phyloP scores from a whole-genome alignment of 2,888 invertebrate genomes.

The Papilio elwesi region DNA sequence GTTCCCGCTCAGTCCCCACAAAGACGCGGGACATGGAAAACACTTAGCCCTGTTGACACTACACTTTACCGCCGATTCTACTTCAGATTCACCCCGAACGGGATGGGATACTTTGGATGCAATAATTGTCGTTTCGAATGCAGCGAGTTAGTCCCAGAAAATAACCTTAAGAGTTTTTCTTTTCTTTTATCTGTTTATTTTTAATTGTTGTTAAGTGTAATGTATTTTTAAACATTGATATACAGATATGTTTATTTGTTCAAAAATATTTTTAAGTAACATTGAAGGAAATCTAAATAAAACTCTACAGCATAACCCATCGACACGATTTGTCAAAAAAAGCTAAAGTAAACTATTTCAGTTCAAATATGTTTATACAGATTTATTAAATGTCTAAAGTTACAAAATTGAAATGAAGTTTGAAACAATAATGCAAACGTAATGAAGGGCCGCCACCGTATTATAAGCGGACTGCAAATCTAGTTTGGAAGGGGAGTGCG shows the following conservation, averaged over 20 bases:
- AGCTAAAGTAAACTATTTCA: no score
- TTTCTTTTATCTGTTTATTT: slow-evolving; percentile 9
- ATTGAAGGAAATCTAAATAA: no score
- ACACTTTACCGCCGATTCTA: slow-evolving; percentile 76
- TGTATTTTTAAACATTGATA: not conserved
- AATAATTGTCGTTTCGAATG: slow-evolving; percentile 49
- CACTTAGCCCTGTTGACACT: slow-evolving; percentile 83
- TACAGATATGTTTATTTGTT: no score
- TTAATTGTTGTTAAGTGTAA: not conserved
- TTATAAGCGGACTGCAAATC: slow-evolving; percentile 82
- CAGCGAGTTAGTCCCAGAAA: slow-evolving; percentile 38
- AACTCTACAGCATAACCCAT: no score
- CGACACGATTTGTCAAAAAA: no score
- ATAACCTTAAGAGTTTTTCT: slow-evolving; percentile 26
- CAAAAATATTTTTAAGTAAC: no score
- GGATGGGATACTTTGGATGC: slow-evolving; percentile 59
- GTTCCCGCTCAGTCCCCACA: slow-evolving; percentile 61
- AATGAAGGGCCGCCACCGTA: slow-evolving; percentile 77
- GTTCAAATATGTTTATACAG: not conserved
- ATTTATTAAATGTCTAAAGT: slow-evolving; percentile 9
- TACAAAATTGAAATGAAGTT: slow-evolving; percentile 67
- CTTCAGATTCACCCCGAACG: slow-evolving; percentile 56
- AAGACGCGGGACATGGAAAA: slow-evolving; percentile 75
- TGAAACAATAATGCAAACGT: slow-evolving; percentile 75
- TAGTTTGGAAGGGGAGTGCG: slow-evolving; percentile 82